Conservation (phyloP, 2,113 vertebrate species). For the human region GRCh38 chr16:77028501-77029000, state of each 20-base stretch:
- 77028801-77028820: neutral
- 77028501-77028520: neutral
- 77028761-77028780: neutral
- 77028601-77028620: conserved; percentile 23
- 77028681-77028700: neutral
- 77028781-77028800: neutral
- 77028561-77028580: neutral
- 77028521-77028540: neutral
- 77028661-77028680: neutral
- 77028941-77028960: neutral
- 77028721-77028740: neutral
- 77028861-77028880: neutral
- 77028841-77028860: neutral
- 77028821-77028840: neutral
- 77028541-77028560: neutral
- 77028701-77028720: neutral
- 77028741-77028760: neutral
- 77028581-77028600: neutral
- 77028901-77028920: neutral
- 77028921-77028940: neutral
- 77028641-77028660: neutral
- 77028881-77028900: neutral
- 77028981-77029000: neutral
- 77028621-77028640: neutral
- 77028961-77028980: neutral